These are phyloP conservation scores for Macroglossus sobrinus DNA, from an alignment of 2,113 vertebrate genomes.

Conservation along the genomic window DNA sequence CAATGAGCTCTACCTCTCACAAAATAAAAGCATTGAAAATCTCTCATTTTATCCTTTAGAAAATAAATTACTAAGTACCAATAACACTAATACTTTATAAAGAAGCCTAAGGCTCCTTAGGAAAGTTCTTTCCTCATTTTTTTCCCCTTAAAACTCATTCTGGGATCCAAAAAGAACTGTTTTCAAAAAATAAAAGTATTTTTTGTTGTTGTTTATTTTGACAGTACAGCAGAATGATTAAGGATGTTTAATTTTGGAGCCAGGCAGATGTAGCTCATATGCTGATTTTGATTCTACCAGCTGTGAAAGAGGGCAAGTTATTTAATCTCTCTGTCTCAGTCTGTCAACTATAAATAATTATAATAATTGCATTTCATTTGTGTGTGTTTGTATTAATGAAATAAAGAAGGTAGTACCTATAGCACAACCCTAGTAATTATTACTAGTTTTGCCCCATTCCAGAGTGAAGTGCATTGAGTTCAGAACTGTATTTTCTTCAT, in stretches of 20 bases:
- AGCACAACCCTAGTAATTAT: not conserved
- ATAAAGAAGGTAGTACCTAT: not conserved
- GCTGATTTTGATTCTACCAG: not conserved
- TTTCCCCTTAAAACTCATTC: not conserved
- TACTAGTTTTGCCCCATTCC: not conserved
- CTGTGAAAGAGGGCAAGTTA: not conserved
- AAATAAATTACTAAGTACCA: conserved; percentile 24
- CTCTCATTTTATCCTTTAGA: not conserved
- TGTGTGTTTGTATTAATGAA: not conserved
- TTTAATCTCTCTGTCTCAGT: not conserved
- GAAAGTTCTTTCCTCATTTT: not conserved
- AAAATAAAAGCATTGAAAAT: conserved; percentile 27
- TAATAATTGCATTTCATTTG: not conserved
- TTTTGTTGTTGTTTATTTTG: not conserved
- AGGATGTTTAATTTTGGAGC: not conserved
- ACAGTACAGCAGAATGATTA: not conserved
- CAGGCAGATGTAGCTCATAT: not conserved
- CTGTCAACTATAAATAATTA: not conserved
- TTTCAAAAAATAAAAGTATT: not conserved
- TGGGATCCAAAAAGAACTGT: not conserved
- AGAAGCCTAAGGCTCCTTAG: not conserved
- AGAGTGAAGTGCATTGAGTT: not conserved
- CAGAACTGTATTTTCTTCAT: not conserved
- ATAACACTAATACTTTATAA: not conserved
- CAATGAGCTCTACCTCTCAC: conserved; percentile 2